Evolutionary conservation across 2,113 vertebrate species (phyloP), one percentile per base, ranked within the genome.

Genomic region (Hassar affinis): DNA sequence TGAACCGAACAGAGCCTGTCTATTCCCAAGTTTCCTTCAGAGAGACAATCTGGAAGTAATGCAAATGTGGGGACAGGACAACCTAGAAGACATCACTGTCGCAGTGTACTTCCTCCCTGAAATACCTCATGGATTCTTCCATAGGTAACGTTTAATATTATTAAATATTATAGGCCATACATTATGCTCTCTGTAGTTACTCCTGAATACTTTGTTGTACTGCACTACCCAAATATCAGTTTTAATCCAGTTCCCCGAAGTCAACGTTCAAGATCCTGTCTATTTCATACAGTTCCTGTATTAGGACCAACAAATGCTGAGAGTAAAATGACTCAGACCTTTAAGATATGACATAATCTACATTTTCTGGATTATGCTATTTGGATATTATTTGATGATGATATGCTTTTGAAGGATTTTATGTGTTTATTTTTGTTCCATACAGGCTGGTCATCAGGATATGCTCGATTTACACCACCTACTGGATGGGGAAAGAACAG

Each of bases 61-160:
- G 57, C 42, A 89, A 30, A 88, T 84, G 6, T 94, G 93, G 93
- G 91, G 91, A 83, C 88, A 87, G 75, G 92, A 94, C 72, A 90
- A 90, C 59, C 6, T 18, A 0, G 86, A 93, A 18, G 93, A 94
- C 83, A 85, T 95, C 83, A 90, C 90, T 33, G 85, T 93, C 59
- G 78, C 78, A 22, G 84, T 91, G 51, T 93, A 92, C 84, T 93
- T 94, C 84, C 90, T 93, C 20, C 93, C 92, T 0, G 86, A 92
- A 82, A 90, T 93, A 84, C 92, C 93, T 4, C 90, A 93, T 82
- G 90, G 90, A 12, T 93, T 95, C 80, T 93, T 95, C 81, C 92
- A 93, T 88, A 93, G 94, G 93, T 94, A 80, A 84, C 47, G 15
- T 71, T 47, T 47, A 71, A 74, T 30, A 74, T 49, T 2, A 17